phyloP scores from a whole-genome alignment of 2,113 vertebrate genomes.

The Dasyprocta punctata region DNA sequence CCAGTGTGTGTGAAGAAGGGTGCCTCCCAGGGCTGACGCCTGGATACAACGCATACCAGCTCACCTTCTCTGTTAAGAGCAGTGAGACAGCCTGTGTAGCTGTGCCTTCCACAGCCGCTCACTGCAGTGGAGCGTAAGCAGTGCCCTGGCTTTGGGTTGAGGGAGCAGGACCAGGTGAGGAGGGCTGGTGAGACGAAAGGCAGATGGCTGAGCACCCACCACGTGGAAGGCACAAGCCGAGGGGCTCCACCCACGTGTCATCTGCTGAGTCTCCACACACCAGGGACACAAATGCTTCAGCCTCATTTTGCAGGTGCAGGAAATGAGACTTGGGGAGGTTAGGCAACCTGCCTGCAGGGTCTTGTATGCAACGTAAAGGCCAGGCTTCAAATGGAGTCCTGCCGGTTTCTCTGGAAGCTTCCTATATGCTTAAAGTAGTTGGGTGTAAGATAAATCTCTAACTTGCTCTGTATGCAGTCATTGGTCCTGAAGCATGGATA shows the following conservation, averaged over 20 bases:
- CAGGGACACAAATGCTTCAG: neutral
- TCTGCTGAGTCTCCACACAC: neutral
- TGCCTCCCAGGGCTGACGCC: neutral
- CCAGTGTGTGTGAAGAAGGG: neutral
- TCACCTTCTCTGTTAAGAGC: neutral
- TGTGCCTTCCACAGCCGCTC: neutral
- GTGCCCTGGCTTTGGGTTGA: neutral
- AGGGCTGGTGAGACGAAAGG: neutral
- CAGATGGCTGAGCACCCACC: neutral
- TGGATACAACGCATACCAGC: neutral
- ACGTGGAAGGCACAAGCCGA: accelerated
- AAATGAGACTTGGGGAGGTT: neutral
- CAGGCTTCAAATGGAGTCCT: neutral
- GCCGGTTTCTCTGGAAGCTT: neutral
- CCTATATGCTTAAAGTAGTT: neutral
- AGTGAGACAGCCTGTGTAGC: neutral
- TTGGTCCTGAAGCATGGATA: neutral
- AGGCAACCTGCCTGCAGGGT: neutral
- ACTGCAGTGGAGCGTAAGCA: neutral
- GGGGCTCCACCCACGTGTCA: neutral
- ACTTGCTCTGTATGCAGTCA: neutral
- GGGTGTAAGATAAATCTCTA: neutral
- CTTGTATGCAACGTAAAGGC: neutral
- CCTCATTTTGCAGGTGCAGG: neutral
- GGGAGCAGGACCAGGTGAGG: neutral